Percentiles rank a stretch among this genome's conserved stretches.
These are phyloP conservation scores for Coranthus polyacanthus DNA, from an alignment of 2,797 vertebrate genomes.

Conservation along the genomic window DNA sequence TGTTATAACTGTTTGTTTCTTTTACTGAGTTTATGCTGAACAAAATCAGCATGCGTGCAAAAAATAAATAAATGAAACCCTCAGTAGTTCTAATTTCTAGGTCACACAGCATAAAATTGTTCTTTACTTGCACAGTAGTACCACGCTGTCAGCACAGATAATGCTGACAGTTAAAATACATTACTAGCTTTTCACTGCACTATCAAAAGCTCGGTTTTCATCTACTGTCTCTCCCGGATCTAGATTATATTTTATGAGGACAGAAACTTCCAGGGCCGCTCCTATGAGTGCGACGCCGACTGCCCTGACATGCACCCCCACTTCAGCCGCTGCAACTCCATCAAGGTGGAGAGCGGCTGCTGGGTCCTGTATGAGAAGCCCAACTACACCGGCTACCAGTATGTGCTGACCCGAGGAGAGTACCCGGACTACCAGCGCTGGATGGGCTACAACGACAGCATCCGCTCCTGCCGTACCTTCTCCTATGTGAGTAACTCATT, in stretches of 20 bases:
- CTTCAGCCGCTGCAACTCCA: slow-evolving; percentile 82
- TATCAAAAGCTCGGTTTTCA: not conserved
- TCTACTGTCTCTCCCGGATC: slow-evolving; percentile 5
- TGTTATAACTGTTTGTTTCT: not conserved
- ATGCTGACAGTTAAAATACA: not conserved
- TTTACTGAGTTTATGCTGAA: not conserved
- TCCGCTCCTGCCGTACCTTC: slow-evolving; percentile 79
- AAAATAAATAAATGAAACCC: not conserved
- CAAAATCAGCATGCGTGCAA: no score
- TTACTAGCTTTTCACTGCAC: no score
- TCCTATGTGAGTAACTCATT: slow-evolving; percentile 70
- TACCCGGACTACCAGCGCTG: slow-evolving; percentile 83
- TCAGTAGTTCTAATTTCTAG: not conserved
- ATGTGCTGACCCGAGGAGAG: slow-evolving; percentile 80
- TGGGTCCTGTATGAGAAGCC: slow-evolving; percentile 83
- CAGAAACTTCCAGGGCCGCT: slow-evolving; percentile 79
- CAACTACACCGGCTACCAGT: slow-evolving; percentile 81
- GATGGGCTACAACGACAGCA: slow-evolving; percentile 82
- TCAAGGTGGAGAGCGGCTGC: slow-evolving; percentile 81
- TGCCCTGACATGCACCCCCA: slow-evolving; percentile 81
- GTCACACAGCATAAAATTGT: not conserved
- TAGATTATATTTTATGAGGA: slow-evolving; percentile 82
- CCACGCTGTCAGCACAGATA: no score
- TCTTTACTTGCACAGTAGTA: no score
- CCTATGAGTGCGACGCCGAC: slow-evolving; percentile 78